Base-by-base conservation (phyloP, 1,140 invertebrate species). In the Rhizoglyphus robini region DNA sequence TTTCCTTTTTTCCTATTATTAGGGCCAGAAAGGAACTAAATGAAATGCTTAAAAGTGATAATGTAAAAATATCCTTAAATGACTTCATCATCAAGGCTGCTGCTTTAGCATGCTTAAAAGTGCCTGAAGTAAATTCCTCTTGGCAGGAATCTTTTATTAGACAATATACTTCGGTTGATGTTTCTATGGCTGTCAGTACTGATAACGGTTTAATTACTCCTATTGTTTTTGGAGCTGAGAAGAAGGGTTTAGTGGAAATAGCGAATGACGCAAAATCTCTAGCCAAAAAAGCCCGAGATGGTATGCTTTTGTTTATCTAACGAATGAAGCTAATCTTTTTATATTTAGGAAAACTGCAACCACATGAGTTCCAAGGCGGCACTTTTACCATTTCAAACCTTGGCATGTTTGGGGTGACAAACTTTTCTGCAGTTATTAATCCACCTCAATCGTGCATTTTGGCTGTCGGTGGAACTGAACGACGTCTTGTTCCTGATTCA, bases 21-120 rank as follows among this genome's bases (percentile, higher is more conserved):
- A 82, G 80, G 62, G 81, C 96, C 47, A 86, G 94, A 69, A 75
- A 80, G 67, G 77, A 83, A 65, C 74, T 87, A 34, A 87, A 87
- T 74, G 86, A 86, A 65, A 77, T 85, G 68, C 77, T 95, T 36
- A 84, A 86, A 54, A 90, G 90, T 72, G 82, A 90, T 25, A 85
- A 86, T 59, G 71, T 79, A n/a, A 91, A 95, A 77, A 72, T 99
- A 15, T 96, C 92, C 27, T 83, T 98, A 0, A 99, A 98, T 75
- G 96, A 99, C 76, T 96, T 99, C 71, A 86, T 99, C 54, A 89
- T 99, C 48, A 99, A 99, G 69, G 95, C 90, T 1, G 83, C 89
- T 20, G 92, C 94, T 2, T 79, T 91, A 62, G 90, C 96, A 8
- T 92, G 88, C 76, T 84, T 85, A 73, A 87, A 88, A 76, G 88